Evolutionary conservation across 2,888 invertebrate genomes (phyloP).

Genomic region (Himalopsyche kuldschensis): DNA sequence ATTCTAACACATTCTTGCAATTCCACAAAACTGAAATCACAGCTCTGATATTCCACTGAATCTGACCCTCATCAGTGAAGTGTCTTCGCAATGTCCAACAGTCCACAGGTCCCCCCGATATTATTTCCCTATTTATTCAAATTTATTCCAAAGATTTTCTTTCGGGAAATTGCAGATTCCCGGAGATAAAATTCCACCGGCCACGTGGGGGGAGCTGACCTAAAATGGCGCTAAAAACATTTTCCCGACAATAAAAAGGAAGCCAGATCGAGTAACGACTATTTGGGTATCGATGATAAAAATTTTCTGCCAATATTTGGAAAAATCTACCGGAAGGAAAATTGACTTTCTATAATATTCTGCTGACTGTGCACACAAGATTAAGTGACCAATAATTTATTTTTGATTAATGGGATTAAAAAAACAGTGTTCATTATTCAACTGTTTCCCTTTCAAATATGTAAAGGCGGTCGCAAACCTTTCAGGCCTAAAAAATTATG

Average conservation of each 20-base stretch:
- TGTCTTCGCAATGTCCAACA: neutral
- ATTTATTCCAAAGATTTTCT: constrained; percentile 24
- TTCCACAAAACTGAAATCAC: neutral
- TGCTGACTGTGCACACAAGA: too few relatives aligned
- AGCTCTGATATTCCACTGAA: constrained; percentile 8
- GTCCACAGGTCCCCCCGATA: constrained; percentile 5
- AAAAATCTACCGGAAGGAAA: too few relatives aligned
- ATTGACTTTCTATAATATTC: too few relatives aligned
- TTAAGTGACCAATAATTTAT: too few relatives aligned
- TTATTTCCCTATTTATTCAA: constrained; percentile 28
- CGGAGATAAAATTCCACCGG: neutral
- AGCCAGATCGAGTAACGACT: too few relatives aligned
- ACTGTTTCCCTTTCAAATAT: too few relatives aligned
- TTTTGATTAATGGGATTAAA: too few relatives aligned
- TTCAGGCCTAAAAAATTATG: too few relatives aligned
- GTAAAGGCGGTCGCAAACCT: too few relatives aligned
- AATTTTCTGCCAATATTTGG: too few relatives aligned
- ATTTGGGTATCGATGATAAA: too few relatives aligned
- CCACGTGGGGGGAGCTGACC: neutral
- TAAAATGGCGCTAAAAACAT: neutral
- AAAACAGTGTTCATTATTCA: too few relatives aligned
- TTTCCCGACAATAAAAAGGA: neutral
- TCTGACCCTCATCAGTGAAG: constrained; percentile 13
- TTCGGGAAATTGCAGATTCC: constrained; percentile 12
- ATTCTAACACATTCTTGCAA: neutral